Percentiles rank a stretch among this genome's conserved stretches.
Evolutionary conservation across 2,888 invertebrate genomes (phyloP).

Genomic region (Lasioglossum zephyrum): DNA sequence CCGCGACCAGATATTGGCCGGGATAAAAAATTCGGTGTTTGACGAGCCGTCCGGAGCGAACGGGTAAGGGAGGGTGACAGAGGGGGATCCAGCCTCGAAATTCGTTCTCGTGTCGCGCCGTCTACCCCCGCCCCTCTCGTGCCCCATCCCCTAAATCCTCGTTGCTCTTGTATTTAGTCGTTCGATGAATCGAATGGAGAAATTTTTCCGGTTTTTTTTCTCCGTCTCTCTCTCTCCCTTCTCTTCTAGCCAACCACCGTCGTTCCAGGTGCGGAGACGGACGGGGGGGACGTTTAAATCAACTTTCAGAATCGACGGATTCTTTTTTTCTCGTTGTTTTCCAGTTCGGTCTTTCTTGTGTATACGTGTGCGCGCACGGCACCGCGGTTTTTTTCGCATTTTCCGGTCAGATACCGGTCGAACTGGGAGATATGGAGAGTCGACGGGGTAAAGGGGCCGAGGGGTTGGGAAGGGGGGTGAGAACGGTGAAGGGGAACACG

Average conservation of each 20-base stretch:
- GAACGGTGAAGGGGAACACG: background rate
- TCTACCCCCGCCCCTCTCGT: background rate
- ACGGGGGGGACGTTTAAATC: constrained; percentile 24
- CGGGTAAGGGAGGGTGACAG: background rate
- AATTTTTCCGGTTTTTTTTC: constrained; percentile 29
- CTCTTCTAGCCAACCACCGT: background rate
- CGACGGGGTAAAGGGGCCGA: background rate
- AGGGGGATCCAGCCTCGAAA: constrained; percentile 17
- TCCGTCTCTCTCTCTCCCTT: background rate
- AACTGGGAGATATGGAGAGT: constrained; percentile 38
- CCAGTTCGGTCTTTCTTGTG: background rate
- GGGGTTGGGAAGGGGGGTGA: background rate
- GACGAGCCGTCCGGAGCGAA: constrained; percentile 37
- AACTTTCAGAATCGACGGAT: constrained; percentile 25
- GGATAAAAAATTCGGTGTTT: constrained; percentile 57
- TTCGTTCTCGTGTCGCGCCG: constrained; percentile 45
- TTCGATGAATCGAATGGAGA: constrained; percentile 40
- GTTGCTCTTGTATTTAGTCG: constrained; percentile 35
- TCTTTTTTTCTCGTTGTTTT: background rate
- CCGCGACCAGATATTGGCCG: constrained; percentile 46
- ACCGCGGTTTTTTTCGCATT: background rate
- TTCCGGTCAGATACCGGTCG: constrained; percentile 6
- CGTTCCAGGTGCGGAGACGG: background rate
- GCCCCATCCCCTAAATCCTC: background rate
- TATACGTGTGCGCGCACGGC: background rate